Conservation (phyloP, 2,113 vertebrate species). For the Gasterosteus aculeatus region DNA sequence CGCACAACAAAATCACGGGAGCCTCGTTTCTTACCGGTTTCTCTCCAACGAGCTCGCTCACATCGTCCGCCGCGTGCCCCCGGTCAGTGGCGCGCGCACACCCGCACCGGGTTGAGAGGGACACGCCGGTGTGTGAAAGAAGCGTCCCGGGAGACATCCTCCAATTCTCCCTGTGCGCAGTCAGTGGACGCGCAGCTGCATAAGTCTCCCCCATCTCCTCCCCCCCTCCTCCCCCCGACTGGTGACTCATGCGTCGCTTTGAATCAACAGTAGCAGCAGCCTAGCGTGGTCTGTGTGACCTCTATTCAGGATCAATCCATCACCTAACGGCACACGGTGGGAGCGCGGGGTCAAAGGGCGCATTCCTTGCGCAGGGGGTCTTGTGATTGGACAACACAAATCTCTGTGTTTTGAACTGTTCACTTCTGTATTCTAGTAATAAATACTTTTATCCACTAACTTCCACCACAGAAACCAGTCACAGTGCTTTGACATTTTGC, state of each 20-base stretch:
- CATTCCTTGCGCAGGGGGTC: too few relatives aligned
- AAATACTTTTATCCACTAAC: too few relatives aligned
- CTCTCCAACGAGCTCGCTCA: background rate
- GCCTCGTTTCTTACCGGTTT: slow-evolving; percentile 23
- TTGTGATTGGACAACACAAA: too few relatives aligned
- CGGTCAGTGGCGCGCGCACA: background rate
- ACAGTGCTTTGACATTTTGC: too few relatives aligned
- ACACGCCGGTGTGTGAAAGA: background rate
- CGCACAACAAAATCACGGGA: background rate
- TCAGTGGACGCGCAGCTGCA: slow-evolving; percentile 24
- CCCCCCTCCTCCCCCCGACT: slow-evolving; percentile 14
- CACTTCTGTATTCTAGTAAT: too few relatives aligned
- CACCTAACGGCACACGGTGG: too few relatives aligned
- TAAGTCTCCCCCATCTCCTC: background rate
- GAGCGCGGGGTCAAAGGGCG: too few relatives aligned
- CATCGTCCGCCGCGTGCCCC: background rate
- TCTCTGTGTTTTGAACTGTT: too few relatives aligned
- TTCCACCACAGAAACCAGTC: too few relatives aligned
- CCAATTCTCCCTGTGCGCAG: slow-evolving; percentile 38
- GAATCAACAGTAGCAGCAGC: background rate
- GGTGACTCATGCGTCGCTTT: slow-evolving; percentile 41
- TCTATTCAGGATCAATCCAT: too few relatives aligned
- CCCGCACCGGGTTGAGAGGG: too few relatives aligned
- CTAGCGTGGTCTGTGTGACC: too few relatives aligned
- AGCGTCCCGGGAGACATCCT: background rate